These are phyloP conservation scores for Felis chaus DNA, from an alignment of 2,113 vertebrate species.

Conservation along the genomic window DNA sequence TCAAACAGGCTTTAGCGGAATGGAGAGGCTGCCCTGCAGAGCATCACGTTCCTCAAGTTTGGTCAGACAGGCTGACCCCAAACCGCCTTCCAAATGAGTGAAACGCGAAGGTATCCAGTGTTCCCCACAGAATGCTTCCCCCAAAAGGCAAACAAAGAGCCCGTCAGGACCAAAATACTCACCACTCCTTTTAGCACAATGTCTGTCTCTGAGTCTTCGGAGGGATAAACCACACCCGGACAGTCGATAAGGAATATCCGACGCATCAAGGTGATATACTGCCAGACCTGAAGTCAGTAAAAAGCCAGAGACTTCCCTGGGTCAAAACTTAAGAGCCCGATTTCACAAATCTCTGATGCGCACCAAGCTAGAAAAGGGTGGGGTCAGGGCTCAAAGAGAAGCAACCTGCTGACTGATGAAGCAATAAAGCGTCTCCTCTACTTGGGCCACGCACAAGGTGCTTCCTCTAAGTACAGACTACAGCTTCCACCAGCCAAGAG, in stretches of 20 bases:
- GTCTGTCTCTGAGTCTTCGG: constrained; percentile 96
- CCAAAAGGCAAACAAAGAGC: not conserved
- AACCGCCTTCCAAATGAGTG: constrained; percentile 4
- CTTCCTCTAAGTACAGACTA: not conserved
- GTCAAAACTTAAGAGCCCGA: not conserved
- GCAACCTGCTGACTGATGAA: not conserved
- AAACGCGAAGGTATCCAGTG: not conserved
- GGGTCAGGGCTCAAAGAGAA: not conserved
- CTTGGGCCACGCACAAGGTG: not conserved
- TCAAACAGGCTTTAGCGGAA: constrained; percentile 31
- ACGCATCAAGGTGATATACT: constrained; percentile 98
- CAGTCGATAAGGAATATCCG: constrained; percentile 99
- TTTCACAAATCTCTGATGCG: not conserved
- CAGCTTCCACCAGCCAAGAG: not conserved
- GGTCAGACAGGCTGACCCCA: constrained; percentile 17
- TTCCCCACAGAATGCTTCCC: not conserved
- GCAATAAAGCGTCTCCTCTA: not conserved
- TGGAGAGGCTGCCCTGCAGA: constrained; percentile 32
- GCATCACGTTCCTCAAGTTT: not conserved
- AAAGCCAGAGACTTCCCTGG: not conserved
- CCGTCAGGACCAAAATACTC: constrained; percentile 69
- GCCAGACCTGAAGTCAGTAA: constrained; percentile 92
- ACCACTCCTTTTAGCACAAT: constrained; percentile 98
- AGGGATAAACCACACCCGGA: constrained; percentile 97
- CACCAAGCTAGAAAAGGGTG: not conserved